Evolutionary conservation across 23 tunicate species (phyloP), one percentile per base, ranked within the genome.

Genomic region (Phallusia fumigata): DNA sequence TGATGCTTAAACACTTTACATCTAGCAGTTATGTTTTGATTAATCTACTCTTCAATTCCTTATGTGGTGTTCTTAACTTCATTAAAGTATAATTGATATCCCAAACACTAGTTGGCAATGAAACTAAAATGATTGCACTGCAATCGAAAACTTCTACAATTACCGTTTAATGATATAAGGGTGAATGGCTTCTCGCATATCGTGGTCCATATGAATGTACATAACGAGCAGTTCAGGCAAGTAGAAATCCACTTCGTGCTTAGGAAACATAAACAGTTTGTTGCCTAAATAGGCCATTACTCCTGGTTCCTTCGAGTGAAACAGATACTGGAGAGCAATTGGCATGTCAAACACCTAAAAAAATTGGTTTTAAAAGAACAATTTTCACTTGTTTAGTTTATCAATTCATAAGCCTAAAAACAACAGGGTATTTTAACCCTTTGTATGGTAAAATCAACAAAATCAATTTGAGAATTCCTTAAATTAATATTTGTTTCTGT

Each of bases 241-340:
- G 74, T 90, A 97, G 47, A 88, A 95, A 50, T 97, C 99, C 35
- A 97, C 97, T 2, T 85, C 91, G 13, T 52, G 65, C 18, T 79
- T 76, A 18, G 99, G 95, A 81, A 97, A 90, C 40, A 74, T 80
- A 72, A 97, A 97, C 36, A 97, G 82, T 40, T 89, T 89, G 75
- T 97, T 97, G 53, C 99, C 99, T 22, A 97, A 77, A 53, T 92
- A 97, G 52, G 93, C 90, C 88, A 97, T 82, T 18, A 97, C 97
- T 19, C 99, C 99, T 24, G 97, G 93, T 76, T 97, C 97, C 82
- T 90, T 90, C 21, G 99, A 97, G 76, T 97, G 86, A 84, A 97
- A 97, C 53, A 97, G 78, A 86, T 97, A 90, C 53, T 97, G 99
- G 36, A 97, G 65, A 0, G 99, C 99, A 65, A 97, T 97, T 0